phyloP scores from a whole-genome alignment of 1,140 invertebrate species.

The Oryzaephilus surinamensis region DNA sequence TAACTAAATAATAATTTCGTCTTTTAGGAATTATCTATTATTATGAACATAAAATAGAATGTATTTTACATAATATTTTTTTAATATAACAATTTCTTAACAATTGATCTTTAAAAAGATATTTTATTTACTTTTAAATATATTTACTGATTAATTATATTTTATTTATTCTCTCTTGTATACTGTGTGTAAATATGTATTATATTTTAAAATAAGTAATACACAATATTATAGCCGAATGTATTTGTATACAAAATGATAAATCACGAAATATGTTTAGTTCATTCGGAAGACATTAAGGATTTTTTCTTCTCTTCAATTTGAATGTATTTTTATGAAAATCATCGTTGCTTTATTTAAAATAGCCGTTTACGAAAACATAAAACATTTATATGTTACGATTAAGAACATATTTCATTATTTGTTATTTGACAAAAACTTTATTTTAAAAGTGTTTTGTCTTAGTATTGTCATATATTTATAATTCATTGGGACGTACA shows the following conservation, averaged over 20 bases:
- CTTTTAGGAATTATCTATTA: too few relatives aligned
- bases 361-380: neutral
- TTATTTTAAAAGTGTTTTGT: constrained; percentile 2
- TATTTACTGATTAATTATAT: too few relatives aligned
- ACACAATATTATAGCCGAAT: constrained; percentile 5
- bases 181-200: constrained; percentile 11
- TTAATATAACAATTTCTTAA: neutral
- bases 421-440: constrained; percentile 10
- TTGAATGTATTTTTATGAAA: constrained; percentile 9
- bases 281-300: constrained; percentile 13
- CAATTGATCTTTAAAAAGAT: neutral
- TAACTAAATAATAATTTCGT: neutral
- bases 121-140: constrained; percentile 7
- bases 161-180: too few relatives aligned
- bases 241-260: constrained; percentile 11
- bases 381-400: neutral
- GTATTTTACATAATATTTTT: neutral
- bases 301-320: too few relatives aligned
- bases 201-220: constrained; percentile 5
- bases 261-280: constrained; percentile 12
- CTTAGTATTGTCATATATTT: too few relatives aligned
- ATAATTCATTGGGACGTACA: too few relatives aligned
- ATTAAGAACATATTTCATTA: constrained; percentile 1
- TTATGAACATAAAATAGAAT: too few relatives aligned
- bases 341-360: constrained; percentile 7